Evolutionary conservation across 2,797 vertebrate genomes (phyloP).

Genomic region (Tiaroga cobitis): DNA sequence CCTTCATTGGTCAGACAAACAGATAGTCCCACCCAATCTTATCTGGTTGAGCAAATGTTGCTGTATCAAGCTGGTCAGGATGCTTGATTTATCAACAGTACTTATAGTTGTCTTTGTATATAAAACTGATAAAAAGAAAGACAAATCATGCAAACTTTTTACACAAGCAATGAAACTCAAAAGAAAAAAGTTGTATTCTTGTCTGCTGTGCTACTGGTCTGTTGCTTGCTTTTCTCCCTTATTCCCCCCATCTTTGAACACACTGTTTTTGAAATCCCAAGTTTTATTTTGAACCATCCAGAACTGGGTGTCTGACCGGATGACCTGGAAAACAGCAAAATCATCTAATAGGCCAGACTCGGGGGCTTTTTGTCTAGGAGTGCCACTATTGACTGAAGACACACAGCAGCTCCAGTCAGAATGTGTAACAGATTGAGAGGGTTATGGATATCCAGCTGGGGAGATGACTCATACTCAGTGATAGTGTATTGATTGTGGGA

Average conservation of each 20-base stretch:
- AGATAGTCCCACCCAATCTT: not conserved
- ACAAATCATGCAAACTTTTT: not conserved
- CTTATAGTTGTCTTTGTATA: not conserved
- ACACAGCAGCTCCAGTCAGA: constrained; percentile 6
- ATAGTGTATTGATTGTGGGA: constrained; percentile 45
- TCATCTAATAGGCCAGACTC: constrained; percentile 20
- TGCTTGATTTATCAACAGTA: not conserved
- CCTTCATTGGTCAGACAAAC: not conserved
- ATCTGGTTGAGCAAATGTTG: not conserved
- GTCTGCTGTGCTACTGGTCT: not conserved
- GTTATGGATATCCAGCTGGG: constrained; percentile 14
- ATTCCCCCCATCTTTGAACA: constrained; percentile 16
- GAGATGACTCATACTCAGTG: constrained; percentile 48
- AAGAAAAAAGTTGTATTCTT: not conserved
- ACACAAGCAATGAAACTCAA: not conserved
- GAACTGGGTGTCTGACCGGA: not conserved
- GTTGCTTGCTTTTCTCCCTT: not conserved
- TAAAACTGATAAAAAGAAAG: not conserved
- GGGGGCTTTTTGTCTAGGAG: not conserved
- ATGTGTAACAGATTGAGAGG: constrained; percentile 8
- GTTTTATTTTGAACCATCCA: constrained; percentile 17
- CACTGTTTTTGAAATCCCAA: constrained; percentile 9
- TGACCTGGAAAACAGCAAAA: constrained; percentile 28
- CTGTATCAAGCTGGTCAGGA: not conserved
- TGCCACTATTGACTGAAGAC: not conserved